Base-by-base conservation (phyloP, 2,797 vertebrate species). In the Dryobates pubescens region DNA sequence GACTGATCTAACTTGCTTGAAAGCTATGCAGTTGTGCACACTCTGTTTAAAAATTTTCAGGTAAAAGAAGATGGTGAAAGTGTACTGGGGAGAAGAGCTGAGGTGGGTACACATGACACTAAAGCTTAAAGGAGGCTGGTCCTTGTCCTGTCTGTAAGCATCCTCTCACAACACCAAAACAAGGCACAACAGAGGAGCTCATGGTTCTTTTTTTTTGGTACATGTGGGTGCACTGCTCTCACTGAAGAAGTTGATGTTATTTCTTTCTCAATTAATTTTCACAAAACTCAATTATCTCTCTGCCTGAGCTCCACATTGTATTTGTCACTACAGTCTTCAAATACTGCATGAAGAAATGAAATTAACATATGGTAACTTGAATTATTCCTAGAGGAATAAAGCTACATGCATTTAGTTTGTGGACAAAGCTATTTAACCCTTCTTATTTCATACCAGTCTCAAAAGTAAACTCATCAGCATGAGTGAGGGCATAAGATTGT, bases 71-170 rank as follows among this genome's bases (percentile, higher is more conserved):
- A 94, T 93, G 95, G 89, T 92, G 95, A 93, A 86, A 94, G 95
- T 96, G 74, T 96, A 88, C 91, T 95, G 95, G 95, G 95, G 81
- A 96, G 88, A 95, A 95, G 94, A 95, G 94, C 93, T 86, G 94
- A 89, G 92, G 93, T 86, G 86, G 87, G 91, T 93, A 61, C 27
- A 4, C 13, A 27, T 89, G 83, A 82, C 56, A 71, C 65, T 90
- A 89, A 62, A 90, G 53, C 69, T 67, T 77, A 45, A 70, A 76
- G 57, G 86, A 89, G 84, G 86, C 68, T 54, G 90, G 91, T 76
- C 71, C 63, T 71, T 94, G 56, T 89, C 74, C 23, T 95, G 2
- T 73, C 22, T 73, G 73, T 92, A n/a, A 89, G 47, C 59, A 78
- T 64, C 47, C 36, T 57, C 56, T 92, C 64, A 36, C 82, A 32